These are phyloP conservation scores for Ciconia stormi DNA, from an alignment of 2,113 vertebrate species.

Conservation along the genomic window DNA sequence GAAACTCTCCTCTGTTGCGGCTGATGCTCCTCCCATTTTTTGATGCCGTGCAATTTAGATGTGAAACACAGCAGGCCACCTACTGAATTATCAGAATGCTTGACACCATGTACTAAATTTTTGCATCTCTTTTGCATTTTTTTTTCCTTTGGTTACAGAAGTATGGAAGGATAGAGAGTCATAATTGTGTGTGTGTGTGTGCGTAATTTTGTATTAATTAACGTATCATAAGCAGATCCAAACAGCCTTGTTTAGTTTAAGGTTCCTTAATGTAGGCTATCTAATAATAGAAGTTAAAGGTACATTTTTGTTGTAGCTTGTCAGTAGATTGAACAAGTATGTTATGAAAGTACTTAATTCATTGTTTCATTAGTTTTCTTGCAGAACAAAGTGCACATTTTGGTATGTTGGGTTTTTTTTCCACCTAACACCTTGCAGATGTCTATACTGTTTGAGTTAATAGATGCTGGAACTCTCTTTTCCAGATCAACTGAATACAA, in stretches of 20 bases:
- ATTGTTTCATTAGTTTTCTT: neutral
- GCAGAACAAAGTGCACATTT: neutral
- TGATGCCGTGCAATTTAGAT: neutral
- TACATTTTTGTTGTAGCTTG: neutral
- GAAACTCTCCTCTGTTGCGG: neutral
- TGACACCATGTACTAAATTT: rapidly evolving
- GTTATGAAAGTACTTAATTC: neutral
- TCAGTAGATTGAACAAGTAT: neutral
- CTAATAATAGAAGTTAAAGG: neutral
- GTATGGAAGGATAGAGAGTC: neutral
- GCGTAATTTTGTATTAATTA: neutral
- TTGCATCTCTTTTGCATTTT: neutral
- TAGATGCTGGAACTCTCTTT: neutral
- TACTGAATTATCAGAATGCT: neutral
- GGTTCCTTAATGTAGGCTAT: neutral
- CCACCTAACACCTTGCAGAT: neutral
- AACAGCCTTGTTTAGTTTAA: neutral
- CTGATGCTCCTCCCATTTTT: neutral
- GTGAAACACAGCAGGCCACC: neutral
- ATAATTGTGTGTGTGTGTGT: neutral
- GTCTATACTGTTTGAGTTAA: neutral
- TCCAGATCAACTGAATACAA: neutral
- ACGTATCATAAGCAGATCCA: neutral
- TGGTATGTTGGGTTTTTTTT: neutral
- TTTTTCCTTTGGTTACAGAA: neutral